Evolutionary conservation across 2,113 vertebrate species (phyloP).

Genomic region (Perca schrenkii): DNA sequence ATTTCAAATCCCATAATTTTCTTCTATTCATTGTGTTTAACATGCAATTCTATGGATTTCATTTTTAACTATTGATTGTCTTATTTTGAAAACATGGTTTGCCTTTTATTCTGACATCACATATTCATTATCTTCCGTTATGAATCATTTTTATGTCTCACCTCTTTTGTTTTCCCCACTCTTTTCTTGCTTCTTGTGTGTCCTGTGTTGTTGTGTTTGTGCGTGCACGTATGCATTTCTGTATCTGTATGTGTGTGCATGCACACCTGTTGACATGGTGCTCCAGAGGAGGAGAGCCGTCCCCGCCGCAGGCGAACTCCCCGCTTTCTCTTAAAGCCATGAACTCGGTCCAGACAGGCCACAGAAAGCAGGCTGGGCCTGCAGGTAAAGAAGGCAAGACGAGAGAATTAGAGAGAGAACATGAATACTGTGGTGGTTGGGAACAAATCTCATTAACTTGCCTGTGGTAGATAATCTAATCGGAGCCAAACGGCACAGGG

Average conservation of each 20-base stretch:
- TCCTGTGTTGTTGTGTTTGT: slow-evolving; percentile 53
- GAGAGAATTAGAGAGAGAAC: neutral
- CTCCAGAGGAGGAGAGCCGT: slow-evolving; percentile 82
- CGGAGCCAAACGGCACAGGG: neutral
- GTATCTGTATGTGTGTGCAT: slow-evolving; percentile 40
- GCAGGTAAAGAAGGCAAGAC: slow-evolving; percentile 71
- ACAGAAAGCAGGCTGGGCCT: slow-evolving; percentile 80
- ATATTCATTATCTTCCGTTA: slow-evolving; percentile 51
- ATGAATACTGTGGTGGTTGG: neutral
- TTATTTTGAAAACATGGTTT: slow-evolving; percentile 39
- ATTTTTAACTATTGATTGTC: slow-evolving; percentile 15
- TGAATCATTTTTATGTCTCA: slow-evolving; percentile 62
- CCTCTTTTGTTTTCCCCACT: slow-evolving; percentile 56
- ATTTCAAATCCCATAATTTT: slow-evolving; percentile 22
- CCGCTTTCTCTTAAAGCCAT: slow-evolving; percentile 87
- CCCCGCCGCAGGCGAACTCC: slow-evolving; percentile 84
- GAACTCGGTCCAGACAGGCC: slow-evolving; percentile 76
- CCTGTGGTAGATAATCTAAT: neutral
- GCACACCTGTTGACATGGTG: slow-evolving; percentile 53
- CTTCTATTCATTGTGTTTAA: slow-evolving; percentile 6
- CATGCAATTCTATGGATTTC: neutral
- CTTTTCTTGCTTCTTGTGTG: slow-evolving; percentile 54
- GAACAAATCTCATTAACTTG: slow-evolving; percentile 8
- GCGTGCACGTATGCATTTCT: slow-evolving; percentile 46
- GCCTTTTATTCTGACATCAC: slow-evolving; percentile 43